Percentiles rank a stretch among this genome's conserved stretches.
Evolutionary conservation across 2,888 invertebrate genomes (phyloP).

Genomic region (Protonemura montana): DNA sequence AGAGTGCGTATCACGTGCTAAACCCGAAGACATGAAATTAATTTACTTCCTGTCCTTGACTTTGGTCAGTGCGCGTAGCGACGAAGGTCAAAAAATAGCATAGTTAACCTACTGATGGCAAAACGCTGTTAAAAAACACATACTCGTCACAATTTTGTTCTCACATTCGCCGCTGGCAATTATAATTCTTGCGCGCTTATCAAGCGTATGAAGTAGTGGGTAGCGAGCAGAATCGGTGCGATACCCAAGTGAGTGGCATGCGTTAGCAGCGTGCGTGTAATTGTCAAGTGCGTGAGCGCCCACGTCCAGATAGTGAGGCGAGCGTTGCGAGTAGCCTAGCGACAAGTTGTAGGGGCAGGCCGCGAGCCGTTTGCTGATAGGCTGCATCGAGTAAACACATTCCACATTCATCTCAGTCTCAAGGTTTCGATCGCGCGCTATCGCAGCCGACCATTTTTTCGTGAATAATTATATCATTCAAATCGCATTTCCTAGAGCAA

Average conservation of each 20-base stretch:
- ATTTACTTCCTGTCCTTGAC: constrained; percentile 32
- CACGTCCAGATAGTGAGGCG: not conserved
- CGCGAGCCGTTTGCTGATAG: not conserved
- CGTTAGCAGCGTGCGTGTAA: not conserved
- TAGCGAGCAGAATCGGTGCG: not conserved
- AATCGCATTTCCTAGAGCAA: not conserved
- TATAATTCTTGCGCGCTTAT: not conserved
- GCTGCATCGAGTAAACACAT: not conserved
- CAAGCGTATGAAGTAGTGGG: not conserved
- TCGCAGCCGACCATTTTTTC: not conserved
- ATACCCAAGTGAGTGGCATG: not conserved
- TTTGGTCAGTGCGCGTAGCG: constrained; percentile 29
- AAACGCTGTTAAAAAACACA: not conserved
- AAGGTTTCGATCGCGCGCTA: not conserved
- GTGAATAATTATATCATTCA: not conserved
- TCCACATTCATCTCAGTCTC: not conserved
- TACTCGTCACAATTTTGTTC: not conserved
- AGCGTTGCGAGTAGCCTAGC: not conserved
- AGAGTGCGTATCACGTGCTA: not conserved
- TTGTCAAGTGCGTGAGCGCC: not conserved
- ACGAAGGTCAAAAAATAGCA: constrained; percentile 32
- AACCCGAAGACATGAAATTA: not conserved
- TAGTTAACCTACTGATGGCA: constrained; percentile 17
- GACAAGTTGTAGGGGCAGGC: not conserved
- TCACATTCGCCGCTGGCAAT: not conserved